Percentiles rank a stretch among this genome's conserved stretches.
These are phyloP conservation scores for Anoura caudifer DNA, from an alignment of 2,113 vertebrate species.

Conservation along the genomic window DNA sequence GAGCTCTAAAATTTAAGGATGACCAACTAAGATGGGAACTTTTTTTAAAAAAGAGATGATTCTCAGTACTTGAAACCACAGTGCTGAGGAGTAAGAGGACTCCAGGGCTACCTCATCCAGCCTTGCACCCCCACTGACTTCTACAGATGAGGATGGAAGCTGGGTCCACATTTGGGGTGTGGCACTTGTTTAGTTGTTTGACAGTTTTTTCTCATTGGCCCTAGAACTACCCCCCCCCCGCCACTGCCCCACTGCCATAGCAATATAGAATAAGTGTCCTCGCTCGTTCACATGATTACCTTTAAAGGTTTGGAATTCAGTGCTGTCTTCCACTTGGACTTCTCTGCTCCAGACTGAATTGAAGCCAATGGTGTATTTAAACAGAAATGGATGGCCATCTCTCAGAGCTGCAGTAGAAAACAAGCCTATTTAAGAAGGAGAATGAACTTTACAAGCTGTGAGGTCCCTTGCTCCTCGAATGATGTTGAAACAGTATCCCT, in stretches of 20 bases:
- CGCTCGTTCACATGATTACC: neutral
- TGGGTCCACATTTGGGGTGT: neutral
- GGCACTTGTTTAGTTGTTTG: neutral
- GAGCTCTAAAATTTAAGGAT: neutral
- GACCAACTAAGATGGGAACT: neutral
- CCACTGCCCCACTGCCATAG: too few relatives aligned
- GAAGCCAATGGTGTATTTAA: neutral
- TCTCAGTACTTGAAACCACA: neutral
- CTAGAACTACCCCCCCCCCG: neutral
- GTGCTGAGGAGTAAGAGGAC: neutral
- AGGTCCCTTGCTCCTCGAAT: neutral
- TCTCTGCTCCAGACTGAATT: neutral
- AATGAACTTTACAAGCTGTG: neutral
- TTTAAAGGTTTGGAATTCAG: neutral
- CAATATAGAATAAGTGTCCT: neutral
- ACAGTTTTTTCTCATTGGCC: neutral
- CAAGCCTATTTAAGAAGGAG: neutral
- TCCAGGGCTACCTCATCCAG: rapidly evolving
- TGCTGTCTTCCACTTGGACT: neutral
- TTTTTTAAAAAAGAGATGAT: neutral
- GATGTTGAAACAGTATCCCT: neutral
- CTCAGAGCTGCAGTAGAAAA: neutral
- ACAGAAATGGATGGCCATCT: neutral
- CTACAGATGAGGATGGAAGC: neutral
- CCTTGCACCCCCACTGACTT: neutral